These are phyloP conservation scores for Gallinago media DNA, from an alignment of 2,113 vertebrate species.

Conservation along the genomic window DNA sequence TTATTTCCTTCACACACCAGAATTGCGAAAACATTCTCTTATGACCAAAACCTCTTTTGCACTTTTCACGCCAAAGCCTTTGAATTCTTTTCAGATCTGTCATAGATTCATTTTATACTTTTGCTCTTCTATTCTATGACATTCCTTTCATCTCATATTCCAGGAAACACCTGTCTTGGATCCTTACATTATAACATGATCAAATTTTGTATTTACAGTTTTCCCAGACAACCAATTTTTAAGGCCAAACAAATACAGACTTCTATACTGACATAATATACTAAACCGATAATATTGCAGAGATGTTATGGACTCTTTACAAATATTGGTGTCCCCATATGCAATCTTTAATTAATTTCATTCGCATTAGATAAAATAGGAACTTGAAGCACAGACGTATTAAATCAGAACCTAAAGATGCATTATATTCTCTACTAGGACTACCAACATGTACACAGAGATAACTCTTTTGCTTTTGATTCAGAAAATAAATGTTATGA, in stretches of 20 bases:
- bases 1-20: background rate
- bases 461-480: background rate
- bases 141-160: background rate
- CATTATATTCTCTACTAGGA: background rate
- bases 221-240: background rate
- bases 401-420: background rate
- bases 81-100: background rate
- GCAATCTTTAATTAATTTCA: background rate
- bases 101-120: background rate
- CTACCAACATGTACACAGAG: background rate
- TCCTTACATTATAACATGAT: background rate
- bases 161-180: background rate
- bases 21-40: background rate
- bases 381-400: background rate
- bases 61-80: background rate
- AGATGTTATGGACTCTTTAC: background rate
- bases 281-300: background rate
- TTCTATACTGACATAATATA: background rate
- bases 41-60: background rate
- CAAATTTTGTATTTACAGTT: background rate
- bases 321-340: background rate
- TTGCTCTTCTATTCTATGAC: background rate
- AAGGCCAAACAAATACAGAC: background rate
- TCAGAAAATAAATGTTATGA: background rate
- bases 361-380: background rate